Base-by-base conservation (phyloP, 2,888 invertebrate species). In the Leptura quadrifasciata region DNA sequence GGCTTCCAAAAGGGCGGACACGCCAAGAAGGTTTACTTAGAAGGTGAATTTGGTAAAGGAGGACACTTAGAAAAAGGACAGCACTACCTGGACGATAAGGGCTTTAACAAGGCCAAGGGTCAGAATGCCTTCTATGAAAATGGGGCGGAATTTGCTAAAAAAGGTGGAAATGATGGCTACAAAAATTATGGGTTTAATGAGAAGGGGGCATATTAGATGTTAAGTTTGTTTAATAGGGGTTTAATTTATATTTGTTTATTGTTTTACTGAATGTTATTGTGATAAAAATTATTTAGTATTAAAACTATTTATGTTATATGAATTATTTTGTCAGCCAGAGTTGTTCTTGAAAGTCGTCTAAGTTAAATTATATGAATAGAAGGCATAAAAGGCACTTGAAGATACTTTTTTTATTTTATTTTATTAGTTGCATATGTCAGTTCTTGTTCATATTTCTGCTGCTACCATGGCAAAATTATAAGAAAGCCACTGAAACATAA, bases 51-150 rank as follows among this genome's bases (percentile, higher is more conserved):
- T 77, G 94, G 94, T 15, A 93, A 94, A 87, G 93, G 94, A 86
- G 95, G 94, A 0, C 92, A 93, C 83, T 92, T 93, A 84, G 93
- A 94, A 86, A 94, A 95, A 86, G 95, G 95, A 0, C 92, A 93
- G 73, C 94, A 95, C 86, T 92, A 94, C 85, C 91, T 93, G 83
- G 93, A 93, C 60, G 93, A 95, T 85, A 93, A 93, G 83, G 95
- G 95, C 0, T 94, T 94, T 87, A 94, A 94, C 86, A 92, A 93
- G 73, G 91, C 93, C 70, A 93, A 91, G 31, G 95, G 84, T 1
- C n/a, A 67, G 5, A 93, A 81, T 54, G 70, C 70, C n/a, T 70
- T 74, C 58, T 79, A 74, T 65, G 70, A 81, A 12, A 74, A 77
- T 54, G 79, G 72, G 9, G 81, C 72, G n/a, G 74, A 79, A 24